phyloP scores from a whole-genome alignment of 2,888 invertebrate genomes.

The Stramonita haemastoma region DNA sequence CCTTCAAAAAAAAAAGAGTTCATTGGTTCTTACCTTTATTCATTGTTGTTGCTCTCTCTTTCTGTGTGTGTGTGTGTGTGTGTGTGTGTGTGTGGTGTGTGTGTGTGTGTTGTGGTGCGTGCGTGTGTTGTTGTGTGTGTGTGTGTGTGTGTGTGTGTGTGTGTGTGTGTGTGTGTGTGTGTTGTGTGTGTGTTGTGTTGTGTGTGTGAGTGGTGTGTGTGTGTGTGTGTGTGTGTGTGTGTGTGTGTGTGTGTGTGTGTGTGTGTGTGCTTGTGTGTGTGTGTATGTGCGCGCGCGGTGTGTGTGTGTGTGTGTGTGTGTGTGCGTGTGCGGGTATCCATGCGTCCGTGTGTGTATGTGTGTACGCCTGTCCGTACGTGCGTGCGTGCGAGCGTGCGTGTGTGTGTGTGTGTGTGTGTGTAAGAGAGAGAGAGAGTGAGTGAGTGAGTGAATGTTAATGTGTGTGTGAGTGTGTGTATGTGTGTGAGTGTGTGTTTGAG shows the following conservation, averaged over 20 bases:
- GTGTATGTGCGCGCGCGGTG: neutral
- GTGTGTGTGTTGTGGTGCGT: neutral
- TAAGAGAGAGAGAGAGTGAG: neutral
- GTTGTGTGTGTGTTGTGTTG: no score
- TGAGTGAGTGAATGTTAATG: neutral
- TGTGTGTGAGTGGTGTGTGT: neutral
- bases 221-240: neutral
- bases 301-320: neutral
- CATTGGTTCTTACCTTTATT: no score
- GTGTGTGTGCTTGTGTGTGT: neutral
- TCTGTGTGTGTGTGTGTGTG: neutral
- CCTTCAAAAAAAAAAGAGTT: no score
- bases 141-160: conserved; percentile 28
- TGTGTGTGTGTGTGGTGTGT: neutral
- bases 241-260: neutral
- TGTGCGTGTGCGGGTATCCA: neutral
- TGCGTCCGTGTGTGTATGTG: neutral
- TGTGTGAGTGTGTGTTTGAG: neutral
- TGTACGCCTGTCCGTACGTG: neutral
- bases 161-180: neutral
- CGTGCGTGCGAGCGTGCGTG: neutral
- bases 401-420: conserved; percentile 1
- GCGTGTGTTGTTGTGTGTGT: neutral
- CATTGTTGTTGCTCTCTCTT: neutral
- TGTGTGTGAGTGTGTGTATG: neutral